A percentile compares a stretch with the other conserved stretches of the same genome.
Evolutionary conservation across 2,797 vertebrate species (phyloP).

Genomic region (Phoxinus dragarum): DNA sequence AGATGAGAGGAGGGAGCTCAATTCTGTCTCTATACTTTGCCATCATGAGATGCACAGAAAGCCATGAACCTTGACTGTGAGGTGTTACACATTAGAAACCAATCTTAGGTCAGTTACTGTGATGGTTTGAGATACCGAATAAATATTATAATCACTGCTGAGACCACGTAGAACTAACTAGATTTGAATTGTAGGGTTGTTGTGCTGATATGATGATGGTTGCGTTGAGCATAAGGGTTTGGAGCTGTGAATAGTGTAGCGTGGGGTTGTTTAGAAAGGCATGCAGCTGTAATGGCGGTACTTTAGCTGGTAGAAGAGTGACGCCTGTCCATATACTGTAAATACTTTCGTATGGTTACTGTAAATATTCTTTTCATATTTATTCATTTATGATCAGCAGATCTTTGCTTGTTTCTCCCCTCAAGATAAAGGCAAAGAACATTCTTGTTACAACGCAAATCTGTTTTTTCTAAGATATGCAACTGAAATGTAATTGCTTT

Average conservation of each 20-base stretch:
- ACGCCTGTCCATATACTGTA: conserved; percentile 69
- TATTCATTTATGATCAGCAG: conserved; percentile 71
- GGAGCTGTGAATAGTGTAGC: conserved; percentile 48
- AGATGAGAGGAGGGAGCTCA: not conserved
- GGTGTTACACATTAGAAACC: conserved; percentile 7
- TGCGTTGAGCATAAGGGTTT: conserved; percentile 9
- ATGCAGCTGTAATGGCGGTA: conserved; percentile 19
- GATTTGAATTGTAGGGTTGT: conserved; percentile 12
- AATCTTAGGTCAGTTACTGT: conserved; percentile 6
- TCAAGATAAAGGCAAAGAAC: not conserved
- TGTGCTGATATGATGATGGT: conserved; percentile 4
- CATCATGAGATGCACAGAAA: not conserved
- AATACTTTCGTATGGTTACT: conserved; percentile 72
- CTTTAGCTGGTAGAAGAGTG: conserved; percentile 44
- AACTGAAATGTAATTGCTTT: conserved; percentile 8
- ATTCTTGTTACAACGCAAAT: not conserved
- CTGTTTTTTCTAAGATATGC: not conserved
- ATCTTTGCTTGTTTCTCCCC: conserved; percentile 14
- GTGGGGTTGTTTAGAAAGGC: conserved; percentile 31
- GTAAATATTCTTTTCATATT: conserved; percentile 77
- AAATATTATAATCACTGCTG: conserved; percentile 32
- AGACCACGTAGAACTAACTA: conserved; percentile 30
- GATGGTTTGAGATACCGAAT: not conserved
- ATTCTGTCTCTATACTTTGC: not conserved
- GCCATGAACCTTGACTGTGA: conserved; percentile 14